These are phyloP conservation scores for Meiosimyza platycephala DNA, from an alignment of 2,888 invertebrate genomes.

Conservation along the genomic window DNA sequence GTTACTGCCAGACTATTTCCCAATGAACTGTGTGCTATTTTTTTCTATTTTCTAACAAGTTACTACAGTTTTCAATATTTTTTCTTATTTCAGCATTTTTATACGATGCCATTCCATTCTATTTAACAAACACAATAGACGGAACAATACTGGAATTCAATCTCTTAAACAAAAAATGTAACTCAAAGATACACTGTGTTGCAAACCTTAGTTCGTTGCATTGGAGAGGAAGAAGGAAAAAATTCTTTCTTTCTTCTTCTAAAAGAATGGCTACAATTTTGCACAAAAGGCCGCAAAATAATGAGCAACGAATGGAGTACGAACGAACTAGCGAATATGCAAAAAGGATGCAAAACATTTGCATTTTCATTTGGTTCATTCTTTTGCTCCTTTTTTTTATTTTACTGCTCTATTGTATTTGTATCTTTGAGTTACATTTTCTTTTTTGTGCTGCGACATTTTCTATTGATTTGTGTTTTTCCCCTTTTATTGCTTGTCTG, in stretches of 20 bases:
- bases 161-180: constrained; percentile 9
- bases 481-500: background rate
- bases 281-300: constrained; percentile 32
- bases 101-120: constrained; percentile 6
- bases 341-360: background rate
- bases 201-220: background rate
- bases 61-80: too few species aligned
- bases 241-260: background rate
- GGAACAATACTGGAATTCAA: constrained; percentile 7
- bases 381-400: background rate
- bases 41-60: background rate
- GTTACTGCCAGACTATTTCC: background rate
- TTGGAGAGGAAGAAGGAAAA: background rate
- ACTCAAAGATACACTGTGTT: constrained; percentile 15
- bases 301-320: constrained; percentile 25
- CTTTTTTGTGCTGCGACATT: constrained; percentile 28
- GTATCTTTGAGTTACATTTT: background rate
- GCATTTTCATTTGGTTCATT: constrained; percentile 15
- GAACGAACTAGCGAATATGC: background rate
- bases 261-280: background rate
- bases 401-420: background rate
- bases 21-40: background rate
- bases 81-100: too few species aligned
- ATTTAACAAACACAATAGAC: constrained; percentile 13
- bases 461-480: constrained; percentile 31